phyloP scores from a whole-genome alignment of 2,113 vertebrate genomes.

The Pelecanus crispus region DNA sequence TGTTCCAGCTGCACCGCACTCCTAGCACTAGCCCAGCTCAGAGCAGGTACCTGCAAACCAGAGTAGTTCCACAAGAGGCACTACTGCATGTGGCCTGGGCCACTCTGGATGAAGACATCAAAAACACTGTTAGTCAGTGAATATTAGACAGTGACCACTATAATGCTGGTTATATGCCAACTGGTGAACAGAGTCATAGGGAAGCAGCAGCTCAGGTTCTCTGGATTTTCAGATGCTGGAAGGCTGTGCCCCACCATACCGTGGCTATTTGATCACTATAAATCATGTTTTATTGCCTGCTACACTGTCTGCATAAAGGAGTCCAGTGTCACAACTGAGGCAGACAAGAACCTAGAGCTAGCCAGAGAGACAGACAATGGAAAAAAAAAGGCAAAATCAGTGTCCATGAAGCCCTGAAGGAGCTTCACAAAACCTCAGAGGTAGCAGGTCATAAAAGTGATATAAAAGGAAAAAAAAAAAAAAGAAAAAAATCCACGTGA shows the following conservation, averaged over 20 bases:
- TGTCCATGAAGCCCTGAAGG: neutral
- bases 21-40: neutral
- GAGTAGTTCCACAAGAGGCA: neutral
- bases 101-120: accelerated
- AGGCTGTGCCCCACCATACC: accelerated
- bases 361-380: neutral
- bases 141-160: neutral
- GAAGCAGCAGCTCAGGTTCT: neutral
- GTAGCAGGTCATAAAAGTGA: neutral
- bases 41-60: neutral
- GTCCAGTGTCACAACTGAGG: accelerated
- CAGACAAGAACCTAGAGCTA: neutral
- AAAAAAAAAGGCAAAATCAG: neutral
- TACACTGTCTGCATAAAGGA: neutral
- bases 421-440: neutral
- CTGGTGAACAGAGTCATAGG: accelerated
- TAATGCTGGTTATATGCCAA: neutral
- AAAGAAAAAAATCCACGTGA: too few species aligned
- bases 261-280: neutral
- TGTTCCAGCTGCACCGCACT: neutral
- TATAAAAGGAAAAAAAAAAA: neutral
- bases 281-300: neutral
- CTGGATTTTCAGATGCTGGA: neutral
- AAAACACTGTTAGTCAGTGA: neutral
- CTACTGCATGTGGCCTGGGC: neutral